Base-by-base conservation (phyloP, 2,113 vertebrate species). In the Carollia perspicillata region DNA sequence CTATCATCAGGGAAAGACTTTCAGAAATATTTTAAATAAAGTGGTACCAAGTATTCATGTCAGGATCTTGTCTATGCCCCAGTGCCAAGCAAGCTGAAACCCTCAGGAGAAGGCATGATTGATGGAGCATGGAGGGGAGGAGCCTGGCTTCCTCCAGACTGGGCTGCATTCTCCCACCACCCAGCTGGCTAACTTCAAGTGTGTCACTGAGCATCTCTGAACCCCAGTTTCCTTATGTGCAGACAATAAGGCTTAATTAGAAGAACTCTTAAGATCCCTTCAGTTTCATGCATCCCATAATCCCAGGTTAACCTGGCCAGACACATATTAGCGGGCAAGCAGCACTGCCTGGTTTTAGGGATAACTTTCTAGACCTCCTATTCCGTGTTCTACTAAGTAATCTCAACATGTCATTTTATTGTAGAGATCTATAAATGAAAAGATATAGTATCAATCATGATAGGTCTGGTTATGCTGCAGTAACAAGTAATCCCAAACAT, bases 1-100 rank as follows among this genome's bases (percentile, higher is more conserved):
- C n/a, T n/a, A n/a, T 60, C 58, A 28, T 30, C 58, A 60, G 26
- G 58, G 26, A 26, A 60, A 60, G 26, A 60, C 23, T 60, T 58
- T 26, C 55, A 58, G 63, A 93, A 85, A 78, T 86, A 90, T 66
- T 94, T 90, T 68, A 94, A 55, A 58, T 79, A 77, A 84, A 92
- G 75, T 72, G 33, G 68, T 20, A 89, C 22, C 55, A 90, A 80
- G 10, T 16, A 84, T 53, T 37, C 9, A 85, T 47, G 37, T 49
- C 28, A 72, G 87, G 86, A 65, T 77, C 63, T 87, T 71, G 13
- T 33, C 12, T 63, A 68, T 33, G 17, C 37, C 65, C 37, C 69
- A 44, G 0, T n/a, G n/a, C 35, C 79, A 83, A 44, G 44, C 81
- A 16, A 86, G 42, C 26, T 69, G 30, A 68, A 55, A 74, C 13